These are phyloP conservation scores for Salarias fasciatus DNA, from an alignment of 2,797 vertebrate species.

Conservation along the genomic window DNA sequence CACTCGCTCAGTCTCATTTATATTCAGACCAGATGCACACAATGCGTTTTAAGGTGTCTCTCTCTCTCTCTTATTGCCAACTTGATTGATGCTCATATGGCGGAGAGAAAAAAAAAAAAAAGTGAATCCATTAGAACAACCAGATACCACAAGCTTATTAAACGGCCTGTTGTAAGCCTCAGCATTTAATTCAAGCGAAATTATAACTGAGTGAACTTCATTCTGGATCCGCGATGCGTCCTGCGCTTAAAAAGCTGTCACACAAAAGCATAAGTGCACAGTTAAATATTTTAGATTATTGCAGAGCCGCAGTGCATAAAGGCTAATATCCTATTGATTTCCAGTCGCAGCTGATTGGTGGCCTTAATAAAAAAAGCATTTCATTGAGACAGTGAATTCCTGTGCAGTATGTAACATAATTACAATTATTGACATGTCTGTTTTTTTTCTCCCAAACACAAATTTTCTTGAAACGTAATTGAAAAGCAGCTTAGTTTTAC, in stretches of 20 bases:
- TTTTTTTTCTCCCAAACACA: constrained; percentile 19
- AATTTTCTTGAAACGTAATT: background rate
- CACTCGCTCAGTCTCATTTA: constrained; percentile 14
- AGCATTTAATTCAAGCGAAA: constrained; percentile 16
- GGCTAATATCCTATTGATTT: constrained; percentile 54
- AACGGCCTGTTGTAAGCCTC: constrained; percentile 13
- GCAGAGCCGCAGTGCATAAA: constrained; percentile 28
- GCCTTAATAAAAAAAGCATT: constrained; percentile 35
- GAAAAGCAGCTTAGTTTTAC: background rate
- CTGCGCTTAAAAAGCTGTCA: constrained; percentile 24
- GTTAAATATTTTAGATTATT: constrained; percentile 47
- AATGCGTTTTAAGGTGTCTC: constrained; percentile 22
- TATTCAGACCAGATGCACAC: constrained; percentile 26
- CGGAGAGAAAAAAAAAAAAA: background rate
- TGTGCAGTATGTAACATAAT: constrained; percentile 11
- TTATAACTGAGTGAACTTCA: background rate
- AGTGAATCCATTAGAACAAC: constrained; percentile 21
- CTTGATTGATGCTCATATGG: constrained; percentile 22
- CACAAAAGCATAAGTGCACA: constrained; percentile 32
- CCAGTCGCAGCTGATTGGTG: constrained; percentile 31
- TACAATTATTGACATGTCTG: background rate
- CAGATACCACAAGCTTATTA: constrained; percentile 14
- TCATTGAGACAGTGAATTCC: constrained; percentile 33
- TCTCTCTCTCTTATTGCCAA: constrained; percentile 1
- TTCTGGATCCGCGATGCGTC: constrained; percentile 6